phyloP scores from a whole-genome alignment of 1,140 invertebrate genomes.

The Drosophila cardini region DNA sequence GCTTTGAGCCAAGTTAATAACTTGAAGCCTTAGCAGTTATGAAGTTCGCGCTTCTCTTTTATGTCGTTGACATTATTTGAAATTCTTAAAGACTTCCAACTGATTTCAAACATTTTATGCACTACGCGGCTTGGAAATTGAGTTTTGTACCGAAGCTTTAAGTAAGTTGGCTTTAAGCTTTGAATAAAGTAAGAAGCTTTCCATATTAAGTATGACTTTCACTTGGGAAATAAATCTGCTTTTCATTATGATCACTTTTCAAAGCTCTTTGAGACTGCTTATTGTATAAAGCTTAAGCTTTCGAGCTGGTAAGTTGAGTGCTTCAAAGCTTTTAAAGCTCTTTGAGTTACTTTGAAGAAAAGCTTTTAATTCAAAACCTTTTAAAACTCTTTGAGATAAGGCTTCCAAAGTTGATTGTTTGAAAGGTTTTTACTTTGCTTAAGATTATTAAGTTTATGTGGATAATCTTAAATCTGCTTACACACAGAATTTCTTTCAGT shows the following conservation, averaged over 20 bases:
- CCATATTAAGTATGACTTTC: too few relatives aligned
- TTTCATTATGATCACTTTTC: neutral
- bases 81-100: constrained; percentile 56
- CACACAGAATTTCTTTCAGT: constrained; percentile 12
- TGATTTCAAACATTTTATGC: constrained; percentile 30
- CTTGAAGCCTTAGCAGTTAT: constrained; percentile 77
- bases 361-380: too few relatives aligned
- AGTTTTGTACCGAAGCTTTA: neutral
- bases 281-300: too few relatives aligned
- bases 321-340: too few relatives aligned
- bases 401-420: neutral
- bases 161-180: neutral
- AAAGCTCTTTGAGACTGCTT: neutral
- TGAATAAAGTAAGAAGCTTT: neutral
- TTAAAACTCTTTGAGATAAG: too few relatives aligned
- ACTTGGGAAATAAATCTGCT: neutral
- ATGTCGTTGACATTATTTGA: constrained; percentile 70
- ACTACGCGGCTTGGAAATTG: neutral
- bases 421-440: too few relatives aligned
- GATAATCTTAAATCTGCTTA: too few relatives aligned
- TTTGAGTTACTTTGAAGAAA: too few relatives aligned
- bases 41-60: constrained; percentile 69
- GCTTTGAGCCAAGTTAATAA: constrained; percentile 79
- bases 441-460: too few relatives aligned
- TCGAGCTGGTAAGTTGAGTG: too few relatives aligned